phyloP scores from a whole-genome alignment of 37 sponge, comb jelly and placozoan species.

The Theonella swinhoei region DNA sequence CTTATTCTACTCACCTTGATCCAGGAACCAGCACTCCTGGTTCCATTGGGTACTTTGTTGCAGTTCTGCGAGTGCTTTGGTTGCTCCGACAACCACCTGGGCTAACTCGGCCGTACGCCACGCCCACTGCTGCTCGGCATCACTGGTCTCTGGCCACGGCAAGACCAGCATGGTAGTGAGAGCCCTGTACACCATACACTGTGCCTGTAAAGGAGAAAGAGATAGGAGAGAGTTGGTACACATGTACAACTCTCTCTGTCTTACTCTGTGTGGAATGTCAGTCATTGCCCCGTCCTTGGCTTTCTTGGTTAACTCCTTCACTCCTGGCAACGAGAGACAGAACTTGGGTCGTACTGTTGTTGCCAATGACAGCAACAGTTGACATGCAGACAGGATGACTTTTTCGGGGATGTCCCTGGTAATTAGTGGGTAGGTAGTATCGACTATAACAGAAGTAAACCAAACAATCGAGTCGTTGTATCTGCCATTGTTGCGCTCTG shows the following conservation, averaged over 20 bases:
- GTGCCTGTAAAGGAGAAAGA: constrained; percentile 8
- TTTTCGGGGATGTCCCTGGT: constrained; percentile 66
- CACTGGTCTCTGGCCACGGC: constrained; percentile 73
- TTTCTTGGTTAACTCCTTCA: constrained; percentile 52
- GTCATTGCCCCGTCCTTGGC: constrained; percentile 27
- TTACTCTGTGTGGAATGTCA: constrained; percentile 52
- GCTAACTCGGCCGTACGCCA: constrained; percentile 10
- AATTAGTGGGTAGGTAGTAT: constrained; percentile 41
- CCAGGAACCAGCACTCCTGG: constrained; percentile 9
- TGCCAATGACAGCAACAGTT: constrained; percentile 61
- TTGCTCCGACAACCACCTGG: constrained; percentile 32
- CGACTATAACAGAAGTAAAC: constrained; percentile 25
- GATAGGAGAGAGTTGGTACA: not conserved
- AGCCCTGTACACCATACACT: constrained; percentile 38
- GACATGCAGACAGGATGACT: constrained; percentile 55
- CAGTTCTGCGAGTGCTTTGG: constrained; percentile 8
- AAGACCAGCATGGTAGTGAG: constrained; percentile 58
- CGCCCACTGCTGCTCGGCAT: constrained; percentile 69
- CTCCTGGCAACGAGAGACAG: constrained; percentile 26
- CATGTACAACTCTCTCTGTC: not conserved
- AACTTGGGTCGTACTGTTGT: constrained; percentile 54
- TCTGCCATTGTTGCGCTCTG: constrained; percentile 1
- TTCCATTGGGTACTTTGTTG: not conserved
- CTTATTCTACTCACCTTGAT: constrained; percentile 36
- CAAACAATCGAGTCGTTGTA: constrained; percentile 21